phyloP scores from a whole-genome alignment of 2,113 vertebrate genomes.

The Pionites leucogaster region DNA sequence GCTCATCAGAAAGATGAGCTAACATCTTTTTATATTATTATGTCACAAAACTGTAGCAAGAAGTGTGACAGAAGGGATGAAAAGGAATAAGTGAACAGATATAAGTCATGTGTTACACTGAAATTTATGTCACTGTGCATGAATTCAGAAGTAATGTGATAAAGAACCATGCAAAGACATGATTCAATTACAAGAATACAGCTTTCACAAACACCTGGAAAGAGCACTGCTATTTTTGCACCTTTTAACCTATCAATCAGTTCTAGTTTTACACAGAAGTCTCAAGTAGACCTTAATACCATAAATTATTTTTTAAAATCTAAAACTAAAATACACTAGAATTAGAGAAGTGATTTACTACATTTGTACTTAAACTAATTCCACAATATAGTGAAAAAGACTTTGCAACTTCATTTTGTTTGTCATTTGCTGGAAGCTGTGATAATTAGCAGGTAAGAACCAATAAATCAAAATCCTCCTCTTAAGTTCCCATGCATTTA shows the following conservation, averaged over 20 bases:
- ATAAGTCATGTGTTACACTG: background rate
- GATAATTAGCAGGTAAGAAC: background rate
- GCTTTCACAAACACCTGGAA: background rate
- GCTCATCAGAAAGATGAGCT: background rate
- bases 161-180: background rate
- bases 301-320: background rate
- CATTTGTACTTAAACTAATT: background rate
- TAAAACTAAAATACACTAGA: background rate
- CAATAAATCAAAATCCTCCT: background rate
- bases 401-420: background rate
- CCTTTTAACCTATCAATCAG: background rate
- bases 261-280: background rate
- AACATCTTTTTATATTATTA: background rate
- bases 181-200: slow-evolving; percentile 20
- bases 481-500: background rate
- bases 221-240: background rate
- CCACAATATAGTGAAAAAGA: background rate
- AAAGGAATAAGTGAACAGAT: background rate
- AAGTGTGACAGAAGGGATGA: background rate
- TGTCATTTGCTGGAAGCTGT: background rate
- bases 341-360: background rate
- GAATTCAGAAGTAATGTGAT: slow-evolving; percentile 21
- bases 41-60: background rate
- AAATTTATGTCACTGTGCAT: slow-evolving; percentile 17
- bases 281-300: background rate